Base-by-base conservation (phyloP, 2,113 vertebrate genomes). In the Bucco capensis region DNA sequence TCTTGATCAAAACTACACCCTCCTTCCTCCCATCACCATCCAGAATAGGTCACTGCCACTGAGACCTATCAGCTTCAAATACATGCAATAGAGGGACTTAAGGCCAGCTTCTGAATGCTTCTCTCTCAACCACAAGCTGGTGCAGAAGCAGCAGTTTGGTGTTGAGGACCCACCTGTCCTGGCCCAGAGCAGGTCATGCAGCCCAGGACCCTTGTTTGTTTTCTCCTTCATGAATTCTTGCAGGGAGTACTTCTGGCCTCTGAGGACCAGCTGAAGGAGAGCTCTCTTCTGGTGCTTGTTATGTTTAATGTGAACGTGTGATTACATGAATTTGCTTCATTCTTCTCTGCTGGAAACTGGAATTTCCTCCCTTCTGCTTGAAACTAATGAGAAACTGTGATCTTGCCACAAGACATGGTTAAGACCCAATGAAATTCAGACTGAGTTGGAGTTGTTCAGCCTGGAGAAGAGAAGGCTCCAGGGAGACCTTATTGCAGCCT, bases 351-450 rank as follows among this genome's bases (percentile, higher is more conserved):
- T 95, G 70, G 78, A 89, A 94, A 84, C 74, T 75, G 70, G 37
- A 79, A 82, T 94, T 92, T 93, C 62, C 77, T 95, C 74, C 46
- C 74, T 90, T 79, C 66, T 92, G 31, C 65, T 85, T 67, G 77
- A 82, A 94, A 82, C 50, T 58, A 57, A 82, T 54, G 53, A 89
- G 93, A 89, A 94, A 71, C 44, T 53, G 16, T 58, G 73, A 51
- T 90, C 57, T 86, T 86, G 66, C 91, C 83, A 84, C 77, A 86
- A 82, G 77, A 71, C 17, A 0, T 23, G 56, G 69, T 88, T 75
- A 74, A 90, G 81, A 75, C 50, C 69, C 69, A 62, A 8, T 9
- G 23, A 83, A 77, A 47, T 0, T 53, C 40, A 42, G 40, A 15
- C 40, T 42, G 40, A 42, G 40, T 42, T 42, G 40, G 40, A 15